Conservation (phyloP, 2,113 vertebrate genomes). For the Brevimyrus niger region DNA sequence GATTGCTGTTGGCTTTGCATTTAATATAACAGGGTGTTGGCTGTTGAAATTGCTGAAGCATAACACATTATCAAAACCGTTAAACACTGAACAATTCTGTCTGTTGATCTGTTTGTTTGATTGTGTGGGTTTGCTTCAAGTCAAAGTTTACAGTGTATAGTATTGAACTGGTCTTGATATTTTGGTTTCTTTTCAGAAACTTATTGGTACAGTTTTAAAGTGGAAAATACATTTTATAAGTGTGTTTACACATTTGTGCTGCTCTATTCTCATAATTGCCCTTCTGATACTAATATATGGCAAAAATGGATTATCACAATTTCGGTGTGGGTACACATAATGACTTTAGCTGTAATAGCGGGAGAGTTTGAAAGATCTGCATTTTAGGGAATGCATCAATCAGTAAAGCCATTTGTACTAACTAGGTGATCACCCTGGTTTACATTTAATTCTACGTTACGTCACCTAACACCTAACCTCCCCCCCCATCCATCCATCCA, state of each 20-base stretch:
- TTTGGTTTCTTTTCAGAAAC: constrained; percentile 34
- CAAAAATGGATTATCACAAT: constrained; percentile 50
- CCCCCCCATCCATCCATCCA: too few relatives aligned
- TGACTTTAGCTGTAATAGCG: constrained; percentile 49
- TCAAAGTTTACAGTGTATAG: constrained; percentile 55
- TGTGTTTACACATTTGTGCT: constrained; percentile 66
- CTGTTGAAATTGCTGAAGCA: constrained; percentile 48
- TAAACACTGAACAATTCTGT: constrained; percentile 47
- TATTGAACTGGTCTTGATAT: constrained; percentile 36
- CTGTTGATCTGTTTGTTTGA: constrained; percentile 21
- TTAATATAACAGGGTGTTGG: constrained; percentile 49
- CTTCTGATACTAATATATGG: constrained; percentile 56
- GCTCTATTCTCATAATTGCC: constrained; percentile 62
- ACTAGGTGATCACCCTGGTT: constrained; percentile 81
- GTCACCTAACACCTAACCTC: constrained; percentile 70
- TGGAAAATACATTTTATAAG: constrained; percentile 42
- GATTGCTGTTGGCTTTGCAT: constrained; percentile 44
- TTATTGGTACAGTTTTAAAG: constrained; percentile 58
- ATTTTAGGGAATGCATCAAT: constrained; percentile 47
- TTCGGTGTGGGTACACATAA: constrained; percentile 49
- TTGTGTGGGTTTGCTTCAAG: constrained; percentile 31
- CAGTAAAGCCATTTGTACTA: constrained; percentile 63
- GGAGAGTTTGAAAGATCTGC: constrained; percentile 50
- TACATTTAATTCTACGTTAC: constrained; percentile 74
- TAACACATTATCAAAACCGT: constrained; percentile 42